Percentiles rank a stretch among this genome's conserved stretches.
These are phyloP conservation scores for Drosophila parabipectinata DNA, from an alignment of 1,140 invertebrate species.

Conservation along the genomic window DNA sequence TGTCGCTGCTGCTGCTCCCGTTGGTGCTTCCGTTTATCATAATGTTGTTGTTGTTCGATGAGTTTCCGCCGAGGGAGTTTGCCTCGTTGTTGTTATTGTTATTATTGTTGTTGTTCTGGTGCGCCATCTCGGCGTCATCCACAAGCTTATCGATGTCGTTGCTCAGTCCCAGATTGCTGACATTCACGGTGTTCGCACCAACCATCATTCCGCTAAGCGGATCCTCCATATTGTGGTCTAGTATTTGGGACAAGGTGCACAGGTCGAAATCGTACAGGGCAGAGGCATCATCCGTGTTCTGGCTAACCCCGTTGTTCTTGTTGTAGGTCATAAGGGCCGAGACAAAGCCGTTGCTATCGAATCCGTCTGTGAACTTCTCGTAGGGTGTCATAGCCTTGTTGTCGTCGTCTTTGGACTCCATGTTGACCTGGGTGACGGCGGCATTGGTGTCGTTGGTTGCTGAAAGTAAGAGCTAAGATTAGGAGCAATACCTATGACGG, in stretches of 20 bases:
- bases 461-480: background rate
- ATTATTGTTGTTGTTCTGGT: constrained; percentile 61
- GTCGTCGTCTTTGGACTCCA: constrained; percentile 75
- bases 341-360: constrained; percentile 79
- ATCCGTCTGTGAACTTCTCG: constrained; percentile 76
- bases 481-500: background rate
- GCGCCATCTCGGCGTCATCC: constrained; percentile 52
- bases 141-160: constrained; percentile 72
- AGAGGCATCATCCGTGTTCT: constrained; percentile 61
- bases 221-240: constrained; percentile 70
- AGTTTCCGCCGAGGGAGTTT: constrained; percentile 41
- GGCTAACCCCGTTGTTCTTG: constrained; percentile 57
- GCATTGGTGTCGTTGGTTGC: constrained; percentile 59
- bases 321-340: constrained; percentile 73
- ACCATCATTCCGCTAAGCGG: constrained; percentile 60
- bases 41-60: constrained; percentile 57
- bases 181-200: constrained; percentile 69
- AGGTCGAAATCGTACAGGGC: constrained; percentile 69
- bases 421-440: constrained; percentile 53
- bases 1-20: constrained; percentile 45
- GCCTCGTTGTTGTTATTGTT: constrained; percentile 57
- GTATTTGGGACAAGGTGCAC: constrained; percentile 66
- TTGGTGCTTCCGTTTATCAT: constrained; percentile 60
- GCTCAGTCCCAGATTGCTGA: constrained; percentile 57
- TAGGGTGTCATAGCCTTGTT: constrained; percentile 74